These are phyloP conservation scores for Heliconius cydno DNA, from an alignment of 2,888 invertebrate species.

Conservation along the genomic window DNA sequence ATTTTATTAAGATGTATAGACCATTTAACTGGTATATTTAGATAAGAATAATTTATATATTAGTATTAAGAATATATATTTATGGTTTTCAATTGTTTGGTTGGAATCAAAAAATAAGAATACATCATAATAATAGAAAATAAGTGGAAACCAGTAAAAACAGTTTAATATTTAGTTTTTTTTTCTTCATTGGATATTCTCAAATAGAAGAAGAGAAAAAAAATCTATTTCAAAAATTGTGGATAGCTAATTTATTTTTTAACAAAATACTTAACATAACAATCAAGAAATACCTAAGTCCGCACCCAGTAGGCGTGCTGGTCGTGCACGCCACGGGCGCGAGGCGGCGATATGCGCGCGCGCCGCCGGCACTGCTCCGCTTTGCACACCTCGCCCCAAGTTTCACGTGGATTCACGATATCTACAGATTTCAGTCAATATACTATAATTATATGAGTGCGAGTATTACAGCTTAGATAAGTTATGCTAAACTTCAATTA, in stretches of 20 bases:
- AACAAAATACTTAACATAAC: not conserved
- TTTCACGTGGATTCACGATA: conserved; percentile 29
- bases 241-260: not conserved
- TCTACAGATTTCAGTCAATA: conserved; percentile 31
- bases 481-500: conserved; percentile 23
- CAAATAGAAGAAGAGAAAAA: not conserved
- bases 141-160: too few species aligned
- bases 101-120: too few species aligned
- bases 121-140: too few species aligned
- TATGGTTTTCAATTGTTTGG: too few species aligned
- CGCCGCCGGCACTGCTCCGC: conserved; percentile 69
- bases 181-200: not conserved
- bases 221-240: not conserved
- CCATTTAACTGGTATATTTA: not conserved
- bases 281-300: conserved; percentile 47
- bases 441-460: conserved; percentile 27
- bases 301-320: conserved; percentile 69
- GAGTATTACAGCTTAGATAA: conserved; percentile 11
- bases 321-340: conserved; percentile 65
- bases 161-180: too few species aligned
- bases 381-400: conserved; percentile 51
- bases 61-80: too few species aligned
- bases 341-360: conserved; percentile 54
- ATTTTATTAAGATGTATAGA: conserved; percentile 11
- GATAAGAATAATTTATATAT: not conserved